Evolutionary conservation across 2,113 vertebrate genomes (phyloP), one percentile per base, ranked within the genome.

Genomic region (Antigone vipio): DNA sequence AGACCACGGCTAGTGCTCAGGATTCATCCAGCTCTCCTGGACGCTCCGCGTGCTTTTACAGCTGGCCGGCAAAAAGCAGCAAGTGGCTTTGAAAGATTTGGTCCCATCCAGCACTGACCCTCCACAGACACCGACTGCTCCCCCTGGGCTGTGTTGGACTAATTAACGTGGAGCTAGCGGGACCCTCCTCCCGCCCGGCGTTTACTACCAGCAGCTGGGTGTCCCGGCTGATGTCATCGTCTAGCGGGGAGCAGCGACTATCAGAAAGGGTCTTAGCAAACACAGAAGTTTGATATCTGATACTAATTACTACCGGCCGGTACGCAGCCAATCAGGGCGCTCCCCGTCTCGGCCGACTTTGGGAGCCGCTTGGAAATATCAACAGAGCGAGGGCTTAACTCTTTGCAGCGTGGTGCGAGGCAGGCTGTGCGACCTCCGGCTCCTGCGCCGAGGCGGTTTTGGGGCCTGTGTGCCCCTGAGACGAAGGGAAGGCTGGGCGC

Each of bases 31-130:
- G 87, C 94, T 91, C 91, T 97, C 95, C 79, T 38, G 77, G 79
- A 62, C 96, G 64, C 93, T 95, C 94, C 16, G 95, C 95, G 92
- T 44, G 87, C 96, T 91, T 95, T 96, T 76, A 83, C 90, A 64
- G 97, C 63, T 13, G 96, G 85, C 91, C 23, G 86, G 88, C 73
- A 93, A 89, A 93, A 75, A 94, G 97, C 96, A 94, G 97, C 96
- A 94, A 86, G 96, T 38, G 92, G 56, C 97, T 98, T 93, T 62
- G 94, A 67, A 94, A 97, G 94, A 81, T 97, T 98, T 99, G 98
- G 98, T 98, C 98, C 98, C 98, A 98, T 98, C 97, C 96, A 98
- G 97, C 98, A 97, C 92, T 98, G 98, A 97, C 97, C 98, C 98
- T 98, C 98, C 97, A 95, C 98, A 85, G 94, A 97, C 98, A 98